These are phyloP conservation scores for Lophius americanus DNA, from an alignment of 2,797 vertebrate genomes.

Conservation along the genomic window DNA sequence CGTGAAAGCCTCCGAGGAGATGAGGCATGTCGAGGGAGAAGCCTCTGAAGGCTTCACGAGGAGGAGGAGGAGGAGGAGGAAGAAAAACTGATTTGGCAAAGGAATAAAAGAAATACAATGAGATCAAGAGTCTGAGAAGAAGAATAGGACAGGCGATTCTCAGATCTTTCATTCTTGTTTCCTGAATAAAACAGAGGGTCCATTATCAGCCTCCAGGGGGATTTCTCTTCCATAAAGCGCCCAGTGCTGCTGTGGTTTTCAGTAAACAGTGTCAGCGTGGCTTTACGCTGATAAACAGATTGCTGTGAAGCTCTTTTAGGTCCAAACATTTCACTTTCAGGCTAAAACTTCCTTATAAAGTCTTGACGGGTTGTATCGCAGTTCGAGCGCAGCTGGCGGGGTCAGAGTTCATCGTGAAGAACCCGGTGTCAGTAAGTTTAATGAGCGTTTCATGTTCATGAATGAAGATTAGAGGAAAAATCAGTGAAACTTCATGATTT, in stretches of 20 bases:
- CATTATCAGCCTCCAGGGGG: conserved; percentile 16
- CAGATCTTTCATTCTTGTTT: conserved; percentile 14
- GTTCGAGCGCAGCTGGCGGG: conserved; percentile 20
- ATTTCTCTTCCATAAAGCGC: conserved; percentile 36
- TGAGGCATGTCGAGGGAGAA: not conserved
- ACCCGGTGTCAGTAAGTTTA: no score
- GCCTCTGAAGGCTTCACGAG: conserved; percentile 30
- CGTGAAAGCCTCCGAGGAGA: conserved; percentile 41
- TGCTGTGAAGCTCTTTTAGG: conserved; percentile 36
- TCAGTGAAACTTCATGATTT: no score
- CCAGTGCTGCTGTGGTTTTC: conserved; percentile 29
- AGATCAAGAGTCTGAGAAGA: conserved; percentile 19
- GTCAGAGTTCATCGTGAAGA: conserved; percentile 2
- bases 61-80: conserved; percentile 18
- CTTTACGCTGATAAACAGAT: conserved; percentile 50
- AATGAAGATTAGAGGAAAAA: no score
- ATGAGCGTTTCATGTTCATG: no score
- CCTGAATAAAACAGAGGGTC: conserved; percentile 23
- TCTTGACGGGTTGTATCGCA: conserved; percentile 16
- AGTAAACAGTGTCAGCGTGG: conserved; percentile 56
- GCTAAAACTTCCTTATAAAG: conserved; percentile 61
- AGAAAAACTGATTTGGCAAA: conserved; percentile 41
- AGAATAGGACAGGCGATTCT: conserved; percentile 14
- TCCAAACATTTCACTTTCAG: conserved; percentile 53
- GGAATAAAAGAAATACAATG: conserved; percentile 31